A percentile compares a stretch with the other conserved stretches of the same genome.
These are phyloP conservation scores for Meiosimyza decipiens DNA, from an alignment of 2,888 invertebrate species.

Conservation along the genomic window DNA sequence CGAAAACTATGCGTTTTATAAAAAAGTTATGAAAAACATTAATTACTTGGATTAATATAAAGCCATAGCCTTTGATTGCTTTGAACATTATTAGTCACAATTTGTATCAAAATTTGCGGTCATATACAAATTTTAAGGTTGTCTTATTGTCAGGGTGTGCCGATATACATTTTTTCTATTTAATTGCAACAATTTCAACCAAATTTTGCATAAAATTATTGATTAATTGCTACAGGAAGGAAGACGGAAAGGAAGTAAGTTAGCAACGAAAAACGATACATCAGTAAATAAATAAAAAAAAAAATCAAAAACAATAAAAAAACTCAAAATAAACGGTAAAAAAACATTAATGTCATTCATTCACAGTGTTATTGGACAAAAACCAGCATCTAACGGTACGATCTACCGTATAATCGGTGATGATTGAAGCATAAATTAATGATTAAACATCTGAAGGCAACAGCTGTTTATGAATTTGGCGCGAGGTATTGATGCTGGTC, in stretches of 20 bases:
- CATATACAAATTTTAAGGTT: too few species aligned
- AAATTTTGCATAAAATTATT: not conserved
- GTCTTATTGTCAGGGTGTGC: not conserved
- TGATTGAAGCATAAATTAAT: slow-evolving; percentile 3
- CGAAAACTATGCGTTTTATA: too few species aligned
- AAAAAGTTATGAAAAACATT: too few species aligned
- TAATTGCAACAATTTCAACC: not conserved
- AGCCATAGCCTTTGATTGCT: too few species aligned
- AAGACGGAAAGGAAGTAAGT: slow-evolving; percentile 1
- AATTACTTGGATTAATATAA: too few species aligned
- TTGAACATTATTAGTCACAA: too few species aligned
- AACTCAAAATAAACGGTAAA: slow-evolving; percentile 2
- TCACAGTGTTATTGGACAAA: not conserved
- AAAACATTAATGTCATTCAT: not conserved
- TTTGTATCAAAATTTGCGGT: too few species aligned
- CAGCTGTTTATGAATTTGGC: slow-evolving; percentile 5
- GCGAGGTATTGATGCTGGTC: slow-evolving; percentile 3
- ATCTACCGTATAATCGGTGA: too few species aligned
- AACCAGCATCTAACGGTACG: slow-evolving; percentile 15
- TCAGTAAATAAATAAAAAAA: not conserved
- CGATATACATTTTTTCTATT: not conserved
- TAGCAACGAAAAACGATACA: not conserved
- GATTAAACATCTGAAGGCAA: not conserved
- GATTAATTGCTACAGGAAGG: slow-evolving; percentile 19
- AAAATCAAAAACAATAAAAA: not conserved